These are phyloP conservation scores for Dynastes tityus DNA, from an alignment of 2,888 invertebrate genomes.

Conservation along the genomic window DNA sequence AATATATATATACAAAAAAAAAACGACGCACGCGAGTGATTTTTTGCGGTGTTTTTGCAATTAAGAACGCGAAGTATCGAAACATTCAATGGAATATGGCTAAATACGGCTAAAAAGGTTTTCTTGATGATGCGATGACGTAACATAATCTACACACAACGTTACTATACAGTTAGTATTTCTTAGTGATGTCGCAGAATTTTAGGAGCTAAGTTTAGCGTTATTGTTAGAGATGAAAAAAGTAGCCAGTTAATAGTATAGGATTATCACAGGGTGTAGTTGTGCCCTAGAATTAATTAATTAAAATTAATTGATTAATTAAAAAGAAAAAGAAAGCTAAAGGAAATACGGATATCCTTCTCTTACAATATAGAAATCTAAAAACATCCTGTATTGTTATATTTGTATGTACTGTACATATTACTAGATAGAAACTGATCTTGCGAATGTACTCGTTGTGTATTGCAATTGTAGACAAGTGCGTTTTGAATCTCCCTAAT, in stretches of 20 bases:
- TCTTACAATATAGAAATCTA: slow-evolving; percentile 55
- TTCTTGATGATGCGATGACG: slow-evolving; percentile 49
- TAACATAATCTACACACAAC: slow-evolving; percentile 58
- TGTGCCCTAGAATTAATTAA: slow-evolving; percentile 66
- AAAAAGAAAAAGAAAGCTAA: not conserved
- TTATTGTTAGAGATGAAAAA: slow-evolving; percentile 58
- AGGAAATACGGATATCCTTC: slow-evolving; percentile 58
- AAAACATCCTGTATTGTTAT: slow-evolving; percentile 54
- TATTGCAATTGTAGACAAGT: not conserved
- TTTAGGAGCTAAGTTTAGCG: slow-evolving; percentile 57
- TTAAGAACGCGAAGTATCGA: not conserved
- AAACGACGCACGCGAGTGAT: slow-evolving; percentile 27
- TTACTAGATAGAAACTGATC: slow-evolving; percentile 51
- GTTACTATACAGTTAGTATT: slow-evolving; percentile 64
- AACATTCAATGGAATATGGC: not conserved
- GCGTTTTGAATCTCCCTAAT: slow-evolving; percentile 41
- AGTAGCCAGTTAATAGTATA: slow-evolving; percentile 69
- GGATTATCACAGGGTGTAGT: slow-evolving; percentile 71
- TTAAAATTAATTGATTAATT: slow-evolving; percentile 12
- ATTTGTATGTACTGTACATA: slow-evolving; percentile 10
- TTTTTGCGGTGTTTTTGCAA: slow-evolving; percentile 43
- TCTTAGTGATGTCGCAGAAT: slow-evolving; percentile 67
- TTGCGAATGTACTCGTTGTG: slow-evolving; percentile 10
- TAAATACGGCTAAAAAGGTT: slow-evolving; percentile 4
- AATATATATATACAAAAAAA: not conserved